Evolutionary conservation across 1,140 invertebrate species (phyloP).

Genomic region (Amphibalanus amphitrite): DNA sequence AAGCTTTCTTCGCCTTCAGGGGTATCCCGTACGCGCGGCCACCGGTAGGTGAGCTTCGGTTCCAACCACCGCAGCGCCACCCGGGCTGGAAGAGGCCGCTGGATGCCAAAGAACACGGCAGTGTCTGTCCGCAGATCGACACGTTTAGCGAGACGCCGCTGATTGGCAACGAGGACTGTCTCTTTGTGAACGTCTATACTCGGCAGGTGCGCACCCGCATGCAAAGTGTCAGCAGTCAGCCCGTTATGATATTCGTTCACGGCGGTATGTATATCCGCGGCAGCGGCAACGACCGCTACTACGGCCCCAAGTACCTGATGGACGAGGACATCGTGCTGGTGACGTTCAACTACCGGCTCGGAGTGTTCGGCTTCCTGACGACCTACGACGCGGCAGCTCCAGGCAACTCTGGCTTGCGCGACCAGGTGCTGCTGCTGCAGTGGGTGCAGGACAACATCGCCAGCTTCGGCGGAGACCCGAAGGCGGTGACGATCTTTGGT

Average conservation of each 20-base stretch:
- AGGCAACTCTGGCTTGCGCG: constrained; percentile 71
- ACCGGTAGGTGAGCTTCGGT: constrained; percentile 34
- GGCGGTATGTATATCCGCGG: constrained; percentile 8
- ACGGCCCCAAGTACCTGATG: constrained; percentile 9
- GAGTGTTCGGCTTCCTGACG: constrained; percentile 26
- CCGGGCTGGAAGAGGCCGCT: constrained; percentile 32
- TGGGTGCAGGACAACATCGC: constrained; percentile 54
- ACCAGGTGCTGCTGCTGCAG: constrained; percentile 67
- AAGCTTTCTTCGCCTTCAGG: constrained; percentile 50
- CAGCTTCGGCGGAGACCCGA: constrained; percentile 39
- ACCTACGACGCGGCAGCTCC: constrained; percentile 26
- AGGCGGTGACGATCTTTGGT: constrained; percentile 71
- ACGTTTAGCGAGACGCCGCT: constrained; percentile 41
- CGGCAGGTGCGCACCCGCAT: constrained; percentile 24
- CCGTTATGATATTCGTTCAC: constrained; percentile 14
- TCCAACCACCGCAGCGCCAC: constrained; percentile 29
- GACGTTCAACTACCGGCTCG: constrained; percentile 14
- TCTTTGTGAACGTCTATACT: constrained; percentile 48
- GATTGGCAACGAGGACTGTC: constrained; percentile 51
- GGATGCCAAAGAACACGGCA: constrained; percentile 28
- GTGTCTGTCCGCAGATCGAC: constrained; percentile 32
- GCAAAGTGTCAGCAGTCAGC: neutral
- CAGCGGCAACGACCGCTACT: constrained; percentile 10
- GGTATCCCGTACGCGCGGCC: constrained; percentile 41
- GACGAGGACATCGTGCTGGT: constrained; percentile 12